Conservation (phyloP, 2,888 invertebrate genomes). For the Fragum sueziense region DNA sequence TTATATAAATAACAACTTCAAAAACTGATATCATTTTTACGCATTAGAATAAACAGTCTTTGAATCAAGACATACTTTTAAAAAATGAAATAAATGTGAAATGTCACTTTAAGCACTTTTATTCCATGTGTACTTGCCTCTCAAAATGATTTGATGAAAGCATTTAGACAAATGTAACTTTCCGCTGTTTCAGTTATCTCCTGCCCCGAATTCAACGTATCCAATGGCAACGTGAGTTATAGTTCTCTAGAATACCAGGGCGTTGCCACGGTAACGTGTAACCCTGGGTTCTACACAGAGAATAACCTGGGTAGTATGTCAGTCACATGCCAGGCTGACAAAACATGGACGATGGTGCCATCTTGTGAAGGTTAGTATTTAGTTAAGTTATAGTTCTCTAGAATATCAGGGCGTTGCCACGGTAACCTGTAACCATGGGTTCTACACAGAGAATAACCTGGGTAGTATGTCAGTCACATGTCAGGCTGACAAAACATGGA, state of each 20-base stretch:
- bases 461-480: slow-evolving; percentile 27
- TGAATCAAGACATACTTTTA: too few species aligned
- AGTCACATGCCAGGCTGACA: slow-evolving; percentile 37
- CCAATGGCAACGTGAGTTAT: slow-evolving; percentile 31
- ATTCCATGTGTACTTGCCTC: too few species aligned
- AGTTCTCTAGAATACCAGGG: slow-evolving; percentile 43
- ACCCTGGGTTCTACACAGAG: slow-evolving; percentile 27
- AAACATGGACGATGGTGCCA: slow-evolving; percentile 43
- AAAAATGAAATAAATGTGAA: too few species aligned
- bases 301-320: slow-evolving; percentile 14
- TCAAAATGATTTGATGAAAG: too few species aligned
- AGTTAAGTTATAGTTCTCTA: slow-evolving; percentile 24
- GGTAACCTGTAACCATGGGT: slow-evolving; percentile 37
- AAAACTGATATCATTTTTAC: too few species aligned
- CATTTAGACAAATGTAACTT: too few species aligned
- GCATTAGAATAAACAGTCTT: too few species aligned
- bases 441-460: slow-evolving; percentile 28
- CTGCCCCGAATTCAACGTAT: slow-evolving; percentile 40
- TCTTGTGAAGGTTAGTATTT: slow-evolving; percentile 29
- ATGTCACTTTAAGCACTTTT: too few species aligned
- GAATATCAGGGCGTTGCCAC: slow-evolving; percentile 39
- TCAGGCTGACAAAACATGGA: slow-evolving; percentile 45
- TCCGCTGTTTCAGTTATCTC: slow-evolving; percentile 48
- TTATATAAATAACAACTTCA: too few species aligned
- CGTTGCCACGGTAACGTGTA: slow-evolving; percentile 41